A percentile compares a stretch with the other conserved stretches of the same genome.
phyloP scores from a whole-genome alignment of 37 sponge, comb jelly and placozoan species.

The Beroe ovata region DNA sequence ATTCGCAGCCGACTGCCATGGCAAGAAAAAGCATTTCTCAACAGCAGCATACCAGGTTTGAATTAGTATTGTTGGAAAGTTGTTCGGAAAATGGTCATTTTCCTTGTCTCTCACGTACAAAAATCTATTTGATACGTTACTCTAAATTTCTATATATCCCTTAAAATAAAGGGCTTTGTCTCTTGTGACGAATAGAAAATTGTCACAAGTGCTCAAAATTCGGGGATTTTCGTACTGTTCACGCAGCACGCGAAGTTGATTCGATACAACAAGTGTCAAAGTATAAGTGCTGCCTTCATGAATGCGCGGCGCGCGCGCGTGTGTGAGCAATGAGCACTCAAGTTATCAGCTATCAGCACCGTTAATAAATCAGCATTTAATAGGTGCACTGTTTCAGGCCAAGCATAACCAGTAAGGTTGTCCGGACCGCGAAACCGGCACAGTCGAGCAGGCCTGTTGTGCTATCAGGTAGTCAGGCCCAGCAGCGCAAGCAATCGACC shows the following conservation, averaged over 20 bases:
- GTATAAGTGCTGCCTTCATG: neutral
- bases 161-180: no score
- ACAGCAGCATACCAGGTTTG: neutral
- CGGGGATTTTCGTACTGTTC: neutral
- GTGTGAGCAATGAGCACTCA: neutral
- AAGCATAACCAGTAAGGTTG: neutral
- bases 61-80: no score
- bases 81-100: no score
- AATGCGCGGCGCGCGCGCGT: neutral
- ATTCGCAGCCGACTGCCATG: constrained; percentile 15
- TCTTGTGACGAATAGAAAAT: no score
- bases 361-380: no score
- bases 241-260: neutral
- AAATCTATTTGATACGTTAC: no score
- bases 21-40: neutral
- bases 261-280: neutral
- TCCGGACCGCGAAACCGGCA: neutral
- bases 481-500: neutral
- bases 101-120: no score
- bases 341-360: no score
- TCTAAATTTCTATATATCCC: no score
- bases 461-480: neutral
- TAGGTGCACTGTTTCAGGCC: constrained; percentile 19
- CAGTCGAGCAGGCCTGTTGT: neutral
- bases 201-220: neutral